These are phyloP conservation scores for Orientallactaga sibirica DNA, from an alignment of 2,797 vertebrate species.

Conservation along the genomic window DNA sequence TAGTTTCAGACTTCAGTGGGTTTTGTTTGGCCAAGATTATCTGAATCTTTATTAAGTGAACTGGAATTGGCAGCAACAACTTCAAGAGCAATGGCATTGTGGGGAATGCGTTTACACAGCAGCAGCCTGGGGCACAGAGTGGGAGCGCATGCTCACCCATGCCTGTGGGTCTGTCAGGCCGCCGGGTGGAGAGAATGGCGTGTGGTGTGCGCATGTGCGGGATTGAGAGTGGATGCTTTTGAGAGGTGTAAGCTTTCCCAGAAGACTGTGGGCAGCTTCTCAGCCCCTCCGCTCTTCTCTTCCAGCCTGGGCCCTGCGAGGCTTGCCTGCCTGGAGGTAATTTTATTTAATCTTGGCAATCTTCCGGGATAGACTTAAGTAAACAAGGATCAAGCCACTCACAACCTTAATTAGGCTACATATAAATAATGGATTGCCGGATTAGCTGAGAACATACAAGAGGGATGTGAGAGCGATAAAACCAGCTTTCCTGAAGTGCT, in stretches of 20 bases:
- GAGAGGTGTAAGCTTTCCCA: not conserved
- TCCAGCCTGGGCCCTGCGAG: conserved; percentile 26
- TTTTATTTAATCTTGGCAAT: conserved; percentile 84
- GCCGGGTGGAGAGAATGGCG: rapidly evolving
- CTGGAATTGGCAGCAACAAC: conserved; percentile 66
- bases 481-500: conserved; percentile 68
- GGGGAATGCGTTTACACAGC: not conserved
- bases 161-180: not conserved
- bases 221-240: not conserved
- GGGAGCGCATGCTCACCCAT: not conserved
- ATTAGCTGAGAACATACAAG: conserved; percentile 79
- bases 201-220: too few species aligned
- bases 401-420: conserved; percentile 87
- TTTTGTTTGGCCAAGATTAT: conserved; percentile 83
- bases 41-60: conserved; percentile 83
- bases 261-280: not conserved
- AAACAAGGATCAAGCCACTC: conserved; percentile 89
- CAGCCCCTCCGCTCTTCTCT: not conserved
- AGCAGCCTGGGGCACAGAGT: not conserved
- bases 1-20: conserved; percentile 83
- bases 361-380: conserved; percentile 82
- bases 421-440: conserved; percentile 87
- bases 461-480: conserved; percentile 70
- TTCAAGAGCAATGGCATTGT: not conserved
- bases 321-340: conserved; percentile 79